Evolutionary conservation across 2,888 invertebrate species (phyloP).

Genomic region (Drosophila longiperda): DNA sequence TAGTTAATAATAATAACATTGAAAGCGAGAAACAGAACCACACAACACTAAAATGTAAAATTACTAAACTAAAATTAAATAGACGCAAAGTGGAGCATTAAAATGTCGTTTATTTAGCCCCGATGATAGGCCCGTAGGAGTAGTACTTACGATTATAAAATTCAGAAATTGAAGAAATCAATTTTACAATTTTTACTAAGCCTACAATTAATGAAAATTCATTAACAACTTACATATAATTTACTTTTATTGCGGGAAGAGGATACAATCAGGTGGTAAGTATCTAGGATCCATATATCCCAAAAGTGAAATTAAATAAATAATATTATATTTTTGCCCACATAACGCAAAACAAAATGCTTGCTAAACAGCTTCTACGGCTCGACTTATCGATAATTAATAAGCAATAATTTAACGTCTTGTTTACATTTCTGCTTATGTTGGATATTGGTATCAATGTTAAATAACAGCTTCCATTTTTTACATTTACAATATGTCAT

Average conservation of each 20-base stretch:
- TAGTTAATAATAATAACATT: conserved; percentile 12
- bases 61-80: conserved; percentile 23
- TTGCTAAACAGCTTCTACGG: background rate
- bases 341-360: conserved; percentile 34
- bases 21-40: conserved; percentile 37
- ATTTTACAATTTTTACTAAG: conserved; percentile 55
- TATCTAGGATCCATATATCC: background rate
- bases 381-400: background rate
- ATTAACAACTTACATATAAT: conserved; percentile 61
- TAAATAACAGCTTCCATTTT: too few relatives aligned
- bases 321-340: conserved; percentile 39
- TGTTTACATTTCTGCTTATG: background rate
- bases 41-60: conserved; percentile 38
- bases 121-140: conserved; percentile 22
- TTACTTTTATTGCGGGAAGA: conserved; percentile 73
- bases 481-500: too few relatives aligned
- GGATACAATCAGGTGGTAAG: background rate
- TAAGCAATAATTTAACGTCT: background rate
- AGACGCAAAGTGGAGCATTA: background rate
- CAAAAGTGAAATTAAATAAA: background rate
- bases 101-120: conserved; percentile 29
- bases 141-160: conserved; percentile 27
- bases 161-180: conserved; percentile 16
- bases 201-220: conserved; percentile 43
- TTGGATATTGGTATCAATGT: background rate